Conservation (phyloP, 2,888 invertebrate species). For the Ligdia adustata region DNA sequence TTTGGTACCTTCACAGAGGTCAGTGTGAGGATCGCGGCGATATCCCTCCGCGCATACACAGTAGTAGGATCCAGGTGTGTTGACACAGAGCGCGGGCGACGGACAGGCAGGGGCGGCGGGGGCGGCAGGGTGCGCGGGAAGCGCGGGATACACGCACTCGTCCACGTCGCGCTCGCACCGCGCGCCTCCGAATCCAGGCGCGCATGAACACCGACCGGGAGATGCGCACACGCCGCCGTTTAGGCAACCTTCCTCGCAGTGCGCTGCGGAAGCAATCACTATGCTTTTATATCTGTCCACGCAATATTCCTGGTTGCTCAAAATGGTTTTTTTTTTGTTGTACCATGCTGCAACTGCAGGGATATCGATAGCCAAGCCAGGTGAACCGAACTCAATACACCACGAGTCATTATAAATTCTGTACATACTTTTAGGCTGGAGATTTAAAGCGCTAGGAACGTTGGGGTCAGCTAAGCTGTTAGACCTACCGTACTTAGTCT, state of each 20-base stretch:
- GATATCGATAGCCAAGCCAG: no score
- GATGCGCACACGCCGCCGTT: constrained; percentile 92
- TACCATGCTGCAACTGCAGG: no score
- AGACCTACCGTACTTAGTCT: no score
- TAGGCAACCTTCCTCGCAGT: constrained; percentile 91
- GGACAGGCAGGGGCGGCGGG: constrained; percentile 89
- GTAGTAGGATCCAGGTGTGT: constrained; percentile 95
- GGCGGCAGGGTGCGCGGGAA: constrained; percentile 83
- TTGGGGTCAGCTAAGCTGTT: no score
- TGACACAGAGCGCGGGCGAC: constrained; percentile 90
- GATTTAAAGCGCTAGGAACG: no score
- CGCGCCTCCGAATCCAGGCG: constrained; percentile 91
- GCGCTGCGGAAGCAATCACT: constrained; percentile 87
- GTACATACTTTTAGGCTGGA: no score
- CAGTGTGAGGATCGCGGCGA: constrained; percentile 80
- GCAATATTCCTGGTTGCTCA: no score
- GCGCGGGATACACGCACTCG: constrained; percentile 87
- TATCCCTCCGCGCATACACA: constrained; percentile 93
- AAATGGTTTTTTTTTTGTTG: no score
- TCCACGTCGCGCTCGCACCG: constrained; percentile 94
- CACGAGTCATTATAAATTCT: no score
- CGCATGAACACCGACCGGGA: constrained; percentile 91
- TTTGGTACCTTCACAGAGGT: constrained; percentile 87
- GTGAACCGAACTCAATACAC: no score
- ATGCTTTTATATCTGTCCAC: no score